Conservation (phyloP, 1,140 invertebrate species). For the Drosophila kanapiae region DNA sequence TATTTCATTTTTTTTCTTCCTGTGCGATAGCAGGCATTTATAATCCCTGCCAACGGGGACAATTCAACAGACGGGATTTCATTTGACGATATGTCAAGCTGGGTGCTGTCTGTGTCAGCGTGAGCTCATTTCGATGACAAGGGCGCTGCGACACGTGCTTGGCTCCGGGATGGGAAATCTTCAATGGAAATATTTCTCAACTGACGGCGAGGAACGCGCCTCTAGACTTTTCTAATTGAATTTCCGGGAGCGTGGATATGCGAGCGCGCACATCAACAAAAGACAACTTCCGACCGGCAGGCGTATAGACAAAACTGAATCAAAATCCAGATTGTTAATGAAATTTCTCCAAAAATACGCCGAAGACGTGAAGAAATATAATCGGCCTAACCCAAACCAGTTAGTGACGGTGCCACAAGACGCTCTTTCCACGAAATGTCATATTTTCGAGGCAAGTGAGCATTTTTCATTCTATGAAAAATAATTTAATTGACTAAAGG, state of each 20-base stretch:
- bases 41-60: conserved; percentile 59
- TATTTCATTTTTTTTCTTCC: not conserved
- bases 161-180: conserved; percentile 1
- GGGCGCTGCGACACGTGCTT: conserved; percentile 32
- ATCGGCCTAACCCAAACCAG: conserved; percentile 37
- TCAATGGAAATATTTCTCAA: conserved; percentile 45
- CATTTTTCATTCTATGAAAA: not conserved
- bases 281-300: conserved; percentile 30
- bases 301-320: conserved; percentile 48
- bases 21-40: conserved; percentile 9
- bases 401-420: conserved; percentile 21
- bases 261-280: conserved; percentile 21
- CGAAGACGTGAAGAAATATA: conserved; percentile 17
- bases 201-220: conserved; percentile 13
- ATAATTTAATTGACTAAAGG: no score
- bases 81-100: conserved; percentile 69
- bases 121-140: conserved; percentile 17
- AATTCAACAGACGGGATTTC: conserved; percentile 58
- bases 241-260: conserved; percentile 37
- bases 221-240: conserved; percentile 56
- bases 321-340: conserved; percentile 31
- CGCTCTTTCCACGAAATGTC: not conserved
- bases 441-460: conserved; percentile 9
- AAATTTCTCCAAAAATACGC: conserved; percentile 46
- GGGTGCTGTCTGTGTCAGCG: conserved; percentile 32